Evolutionary conservation across 1,140 invertebrate genomes (phyloP).

Genomic region (Drosophila ogumai): DNA sequence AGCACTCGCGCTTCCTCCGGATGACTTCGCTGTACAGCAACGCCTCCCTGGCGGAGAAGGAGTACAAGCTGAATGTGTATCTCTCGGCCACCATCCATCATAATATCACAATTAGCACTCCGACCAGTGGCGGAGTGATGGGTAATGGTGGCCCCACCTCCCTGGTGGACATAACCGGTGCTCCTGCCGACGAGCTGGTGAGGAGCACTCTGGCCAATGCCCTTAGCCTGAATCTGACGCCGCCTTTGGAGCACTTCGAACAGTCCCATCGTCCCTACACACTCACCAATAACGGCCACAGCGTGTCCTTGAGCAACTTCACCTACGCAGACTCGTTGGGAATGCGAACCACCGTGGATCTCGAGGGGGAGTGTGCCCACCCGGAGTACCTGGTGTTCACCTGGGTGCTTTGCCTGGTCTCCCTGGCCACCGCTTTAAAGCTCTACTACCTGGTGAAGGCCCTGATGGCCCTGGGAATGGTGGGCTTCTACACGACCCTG

Average conservation of each 20-base stretch:
- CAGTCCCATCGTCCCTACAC: constrained; percentile 55
- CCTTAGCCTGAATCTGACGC: constrained; percentile 52
- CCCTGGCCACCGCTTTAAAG: constrained; percentile 95
- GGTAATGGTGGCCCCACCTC: constrained; percentile 19
- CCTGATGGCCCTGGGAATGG: constrained; percentile 91
- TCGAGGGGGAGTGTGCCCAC: constrained; percentile 86
- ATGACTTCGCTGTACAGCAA: constrained; percentile 31
- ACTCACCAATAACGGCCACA: constrained; percentile 32
- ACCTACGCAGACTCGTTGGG: constrained; percentile 29
- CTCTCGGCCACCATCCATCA: constrained; percentile 84
- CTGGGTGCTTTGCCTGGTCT: constrained; percentile 96
- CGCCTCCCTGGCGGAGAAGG: constrained; percentile 45
- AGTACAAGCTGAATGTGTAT: constrained; percentile 80
- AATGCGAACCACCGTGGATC: constrained; percentile 11
- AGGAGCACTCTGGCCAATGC: constrained; percentile 64
- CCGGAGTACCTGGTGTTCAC: constrained; percentile 97
- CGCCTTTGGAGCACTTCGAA: constrained; percentile 58
- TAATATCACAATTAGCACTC: constrained; percentile 83
- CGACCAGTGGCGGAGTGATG: constrained; percentile 39
- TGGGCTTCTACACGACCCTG: constrained; percentile 89
- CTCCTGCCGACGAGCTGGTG: constrained; percentile 61
- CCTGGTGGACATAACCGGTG: constrained; percentile 55
- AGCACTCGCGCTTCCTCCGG: constrained; percentile 9
- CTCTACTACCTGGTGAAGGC: constrained; percentile 96
- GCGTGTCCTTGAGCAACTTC: constrained; percentile 19